These are phyloP conservation scores for Schizopygopsis malacanthus DNA, from an alignment of 2,797 vertebrate species.

Conservation along the genomic window DNA sequence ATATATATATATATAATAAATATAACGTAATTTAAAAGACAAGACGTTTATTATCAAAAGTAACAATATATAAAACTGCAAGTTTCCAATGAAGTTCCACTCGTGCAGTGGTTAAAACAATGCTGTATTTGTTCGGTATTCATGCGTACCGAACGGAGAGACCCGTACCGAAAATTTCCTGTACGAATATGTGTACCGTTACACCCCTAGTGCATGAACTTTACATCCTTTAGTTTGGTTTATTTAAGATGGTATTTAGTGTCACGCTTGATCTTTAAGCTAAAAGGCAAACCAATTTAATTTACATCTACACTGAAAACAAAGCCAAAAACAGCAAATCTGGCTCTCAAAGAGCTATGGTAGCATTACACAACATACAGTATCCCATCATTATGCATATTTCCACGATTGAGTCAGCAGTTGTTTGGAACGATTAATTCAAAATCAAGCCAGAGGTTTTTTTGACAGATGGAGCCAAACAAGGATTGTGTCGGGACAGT, in stretches of 20 bases:
- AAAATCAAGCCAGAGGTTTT: not conserved
- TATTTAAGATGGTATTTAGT: constrained; percentile 65
- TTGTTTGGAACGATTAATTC: constrained; percentile 9
- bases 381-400: not conserved
- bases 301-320: not conserved
- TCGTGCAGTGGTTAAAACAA: not conserved
- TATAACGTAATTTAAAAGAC: too few relatives aligned
- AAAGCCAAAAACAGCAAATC: not conserved
- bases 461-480: constrained; percentile 5
- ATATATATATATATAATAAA: too few relatives aligned
- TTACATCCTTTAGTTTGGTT: constrained; percentile 22
- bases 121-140: not conserved
- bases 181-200: not conserved
- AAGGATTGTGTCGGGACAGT: not conserved
- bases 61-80: too few relatives aligned
- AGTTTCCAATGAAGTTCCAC: too few relatives aligned
- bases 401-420: not conserved
- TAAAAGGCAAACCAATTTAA: not conserved
- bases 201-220: constrained; percentile 3
- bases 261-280: constrained; percentile 63
- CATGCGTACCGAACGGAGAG: not conserved
- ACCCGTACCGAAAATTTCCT: fast-evolving
- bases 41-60: too few relatives aligned
- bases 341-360: not conserved
- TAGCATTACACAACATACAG: constrained; percentile 6